These are phyloP conservation scores for Harpagus bidentatus DNA, from an alignment of 2,113 vertebrate species.

Conservation along the genomic window DNA sequence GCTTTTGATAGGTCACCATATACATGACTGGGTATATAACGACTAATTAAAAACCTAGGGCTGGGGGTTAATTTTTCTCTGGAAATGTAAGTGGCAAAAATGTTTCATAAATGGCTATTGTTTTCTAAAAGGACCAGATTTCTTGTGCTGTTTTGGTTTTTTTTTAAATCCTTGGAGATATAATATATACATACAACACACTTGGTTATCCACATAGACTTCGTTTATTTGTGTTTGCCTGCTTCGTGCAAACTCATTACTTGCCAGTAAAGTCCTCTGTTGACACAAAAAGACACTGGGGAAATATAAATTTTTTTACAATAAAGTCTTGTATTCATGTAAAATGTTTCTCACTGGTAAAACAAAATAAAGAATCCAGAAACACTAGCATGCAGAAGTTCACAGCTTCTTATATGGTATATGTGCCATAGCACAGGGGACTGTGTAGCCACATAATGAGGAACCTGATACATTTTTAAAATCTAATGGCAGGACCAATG, in stretches of 20 bases:
- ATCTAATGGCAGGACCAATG: background rate
- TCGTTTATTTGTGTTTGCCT: conserved; percentile 47
- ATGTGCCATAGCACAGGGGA: background rate
- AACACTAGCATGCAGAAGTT: background rate
- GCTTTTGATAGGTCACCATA: background rate
- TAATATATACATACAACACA: background rate
- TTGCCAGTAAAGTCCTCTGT: conserved; percentile 32
- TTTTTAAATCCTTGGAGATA: background rate
- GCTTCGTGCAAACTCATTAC: conserved; percentile 23
- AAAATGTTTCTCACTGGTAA: conserved; percentile 9
- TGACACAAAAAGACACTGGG: conserved; percentile 42
- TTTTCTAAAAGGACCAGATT: background rate
- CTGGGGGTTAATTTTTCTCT: background rate
- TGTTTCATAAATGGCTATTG: background rate
- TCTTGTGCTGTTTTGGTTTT: background rate
- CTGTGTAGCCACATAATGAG: background rate
- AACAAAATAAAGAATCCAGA: conserved; percentile 29
- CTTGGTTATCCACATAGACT: background rate
- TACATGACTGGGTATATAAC: background rate
- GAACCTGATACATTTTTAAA: background rate
- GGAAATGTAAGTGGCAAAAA: background rate
- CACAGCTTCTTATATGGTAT: background rate
- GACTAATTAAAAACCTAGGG: background rate
- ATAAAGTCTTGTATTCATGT: background rate
- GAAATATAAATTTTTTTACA: conserved; percentile 12